Conservation (phyloP, 2,888 invertebrate genomes). For the Mystacides longicornis region DNA sequence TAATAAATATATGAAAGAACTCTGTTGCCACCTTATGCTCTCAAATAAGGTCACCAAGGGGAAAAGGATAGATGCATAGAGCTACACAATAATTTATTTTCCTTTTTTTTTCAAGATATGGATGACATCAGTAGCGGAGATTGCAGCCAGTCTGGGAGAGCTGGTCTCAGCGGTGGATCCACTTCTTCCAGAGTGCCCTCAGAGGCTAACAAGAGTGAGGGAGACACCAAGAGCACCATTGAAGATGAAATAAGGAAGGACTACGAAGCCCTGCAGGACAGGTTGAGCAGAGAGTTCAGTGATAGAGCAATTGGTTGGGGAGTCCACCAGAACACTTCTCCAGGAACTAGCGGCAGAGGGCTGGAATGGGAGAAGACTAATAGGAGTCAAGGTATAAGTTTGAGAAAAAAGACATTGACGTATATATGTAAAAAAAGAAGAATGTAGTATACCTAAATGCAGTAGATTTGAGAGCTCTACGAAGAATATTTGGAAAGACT, state of each 20-base stretch:
- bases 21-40: too few species aligned
- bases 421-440: too few species aligned
- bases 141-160: slow-evolving; percentile 34
- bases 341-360: slow-evolving; percentile 1
- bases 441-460: too few species aligned
- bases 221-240: slow-evolving; percentile 49
- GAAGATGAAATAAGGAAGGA: slow-evolving; percentile 63
- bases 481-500: too few species aligned
- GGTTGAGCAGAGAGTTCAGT: slow-evolving; percentile 68
- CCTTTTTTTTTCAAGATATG: slow-evolving; percentile 25
- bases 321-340: neutral
- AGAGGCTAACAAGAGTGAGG: slow-evolving; percentile 31
- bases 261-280: slow-evolving; percentile 64
- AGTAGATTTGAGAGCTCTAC: too few species aligned
- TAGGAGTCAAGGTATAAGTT: slow-evolving; percentile 8
- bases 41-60: too few species aligned
- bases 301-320: slow-evolving; percentile 46
- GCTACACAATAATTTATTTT: too few species aligned
- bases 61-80: too few species aligned
- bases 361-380: slow-evolving; percentile 12
- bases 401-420: too few species aligned
- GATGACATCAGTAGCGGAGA: slow-evolving; percentile 37
- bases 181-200: neutral
- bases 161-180: slow-evolving; percentile 28
- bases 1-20: too few species aligned